Evolutionary conservation across 2,113 vertebrate genomes (phyloP), one percentile per base, ranked within the genome.

Genomic region (Ameiurus melas): DNA sequence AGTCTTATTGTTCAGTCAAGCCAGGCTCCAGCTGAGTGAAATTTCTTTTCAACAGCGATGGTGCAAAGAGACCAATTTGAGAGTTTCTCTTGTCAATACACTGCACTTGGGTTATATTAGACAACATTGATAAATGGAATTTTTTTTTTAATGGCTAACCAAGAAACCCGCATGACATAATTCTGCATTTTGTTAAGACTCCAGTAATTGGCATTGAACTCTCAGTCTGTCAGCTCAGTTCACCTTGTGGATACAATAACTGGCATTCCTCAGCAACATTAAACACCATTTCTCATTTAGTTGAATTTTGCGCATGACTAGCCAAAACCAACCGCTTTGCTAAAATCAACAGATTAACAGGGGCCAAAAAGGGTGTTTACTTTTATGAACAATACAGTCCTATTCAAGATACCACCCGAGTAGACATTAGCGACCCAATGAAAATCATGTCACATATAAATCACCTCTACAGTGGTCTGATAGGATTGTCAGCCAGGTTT

Each of bases 21-120:
- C 93, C 92, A 92, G 91, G 92, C 92, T 94, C 92, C 93, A 93
- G 92, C 70, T 84, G 80, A 92, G 90, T 91, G 92, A 94, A 95
- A 95, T 93, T 91, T 91, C 93, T 94, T 94, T 94, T 95, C 94
- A 93, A 94, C 92, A 89, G 93, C 88, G 89, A 92, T 89, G 85
- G 92, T 92, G 88, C 89, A 91, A 92, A 94, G 92, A 92, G 92
- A 89, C 90, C 91, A 91, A 92, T 93, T 94, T 95, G 93, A 94
- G 93, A 94, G 91, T 93, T 93, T 85, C n/a, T 68, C 30, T 64
- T 82, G 62, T 84, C 39, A 71, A 43, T 87, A 53, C 43, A 66
- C 68, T 43, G n/a, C 86, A 66, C 84, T 85, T 64, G 70, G 64
- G 80, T 90, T 75, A 84, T 51, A 70, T 84, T 64, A 86, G 85